Evolutionary conservation across 1,140 invertebrate species (phyloP), one percentile per base, ranked within the genome.

Genomic region (Bicyclus anynana): DNA sequence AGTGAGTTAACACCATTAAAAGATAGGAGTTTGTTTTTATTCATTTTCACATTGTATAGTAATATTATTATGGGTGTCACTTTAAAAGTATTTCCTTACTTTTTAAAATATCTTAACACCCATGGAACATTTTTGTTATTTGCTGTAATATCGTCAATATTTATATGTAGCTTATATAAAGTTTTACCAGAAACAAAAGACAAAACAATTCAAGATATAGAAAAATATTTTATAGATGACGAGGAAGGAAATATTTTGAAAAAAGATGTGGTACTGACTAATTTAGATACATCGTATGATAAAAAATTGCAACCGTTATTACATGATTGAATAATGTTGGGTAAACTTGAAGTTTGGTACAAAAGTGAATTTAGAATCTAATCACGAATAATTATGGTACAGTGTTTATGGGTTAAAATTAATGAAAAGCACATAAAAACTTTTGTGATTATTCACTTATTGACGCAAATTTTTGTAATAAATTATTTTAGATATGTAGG

Each of bases 71-170:
- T 52, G 10, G 49, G 37, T 3, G 48, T 47, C 1, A 5, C 50
- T n/a, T 37, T 71, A 0, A 72, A 72, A 52, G 13, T 62, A 12
- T 26, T 55, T 12, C 66, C 69, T 9, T 53, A 29, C 14, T 47
- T 72, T 6, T 67, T 72, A 37, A 49, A 44, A 16, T 23, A 17
- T 5, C 46, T 66, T 16, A 47, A 35, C 17, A 29, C 65, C 40
- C 60, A 63, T n/a, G 66, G 62, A 9, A 42, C 49, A 6, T 72
- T 72, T 53, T 47, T 69, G 1, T 62, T 62, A 2, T 66, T 57
- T n/a, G 62, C 49, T 6, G 16, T 60, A 17, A 51, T 57, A 2
- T 33, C 56, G 13, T 44, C 47, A 10, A 7, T 60, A 3, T 35
- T 49, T 10, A 52, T 48, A 9, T 16, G 37, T n/a, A 37, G 64